Conservation (phyloP, 2,113 vertebrate genomes). For the Lichenostomus cassidix region DNA sequence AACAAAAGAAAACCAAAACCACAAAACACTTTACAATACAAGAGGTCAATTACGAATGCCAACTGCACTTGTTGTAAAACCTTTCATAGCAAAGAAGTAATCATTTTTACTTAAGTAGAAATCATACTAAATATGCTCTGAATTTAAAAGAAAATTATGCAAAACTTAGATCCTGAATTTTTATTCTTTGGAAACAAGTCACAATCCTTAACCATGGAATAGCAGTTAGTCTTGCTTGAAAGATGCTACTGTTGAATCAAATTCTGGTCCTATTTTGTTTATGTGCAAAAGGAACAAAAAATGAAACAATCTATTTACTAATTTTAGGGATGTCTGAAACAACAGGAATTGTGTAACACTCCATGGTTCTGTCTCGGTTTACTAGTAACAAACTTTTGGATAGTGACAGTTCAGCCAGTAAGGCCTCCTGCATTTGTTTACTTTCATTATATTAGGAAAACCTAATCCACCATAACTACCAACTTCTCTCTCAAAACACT, state of each 20-base stretch:
- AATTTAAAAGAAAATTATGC: background rate
- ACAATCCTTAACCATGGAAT: background rate
- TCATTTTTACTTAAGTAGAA: background rate
- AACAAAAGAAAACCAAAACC: slow-evolving; percentile 18
- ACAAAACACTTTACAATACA: background rate
- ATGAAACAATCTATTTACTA: background rate
- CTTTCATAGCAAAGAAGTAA: background rate
- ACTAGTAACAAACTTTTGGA: background rate
- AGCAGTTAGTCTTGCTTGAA: background rate
- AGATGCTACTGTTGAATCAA: background rate
- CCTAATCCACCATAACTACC: background rate
- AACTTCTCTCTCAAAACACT: background rate
- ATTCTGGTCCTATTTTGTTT: background rate
- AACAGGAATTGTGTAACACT: background rate
- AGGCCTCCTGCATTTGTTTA: background rate
- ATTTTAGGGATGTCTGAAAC: background rate
- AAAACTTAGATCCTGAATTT: background rate
- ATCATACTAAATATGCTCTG: background rate
- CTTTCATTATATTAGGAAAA: background rate
- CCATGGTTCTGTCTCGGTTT: background rate
- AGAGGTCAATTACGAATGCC: background rate
- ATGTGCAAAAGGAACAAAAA: background rate
- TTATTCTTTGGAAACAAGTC: background rate
- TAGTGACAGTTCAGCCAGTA: background rate
- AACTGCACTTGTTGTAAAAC: background rate